Base-by-base conservation (phyloP, 2,113 vertebrate genomes). In the Megaptera novaeangliae region DNA sequence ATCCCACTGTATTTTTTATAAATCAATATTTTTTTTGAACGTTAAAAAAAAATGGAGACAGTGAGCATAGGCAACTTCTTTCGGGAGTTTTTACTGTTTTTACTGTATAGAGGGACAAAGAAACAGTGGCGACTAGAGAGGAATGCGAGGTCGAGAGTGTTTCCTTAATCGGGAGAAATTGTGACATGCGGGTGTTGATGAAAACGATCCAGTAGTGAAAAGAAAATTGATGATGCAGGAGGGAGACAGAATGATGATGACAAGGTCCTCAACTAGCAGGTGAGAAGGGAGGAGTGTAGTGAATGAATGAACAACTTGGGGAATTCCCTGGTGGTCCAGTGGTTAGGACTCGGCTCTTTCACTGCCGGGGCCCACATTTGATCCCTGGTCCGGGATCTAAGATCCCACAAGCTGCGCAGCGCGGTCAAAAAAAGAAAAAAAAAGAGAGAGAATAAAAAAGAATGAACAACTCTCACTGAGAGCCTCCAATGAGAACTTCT, bases 341-440 rank as follows among this genome's bases (percentile, higher is more conserved):
- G 29, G 44, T 77, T 34, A 77, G 44, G 18, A 9, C 9, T 77
- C 34, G 18, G 31, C 31, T 9, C 29, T 77, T 77, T 52, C 44
- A 34, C 9, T 21, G 46, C 15, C 34, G 74, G 29, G 9, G 44
- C 44, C 44, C 49, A 44, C 29, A 44, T 77, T 34, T 21, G 74
- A 34, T 21, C 74, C 44, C 9, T 21, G 17, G 29, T 52, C 31
- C 2, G 29, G 72, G 44, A 77, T 49, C 74, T 49, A 77, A 49
- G 29, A 52, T 52, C 18, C 29, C 29, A 12, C 44, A 49, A 77
- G 17, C 17, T 0, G 0, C 3, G 27, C 2, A 0, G 74, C 5
- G 10, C 10, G 5, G 29, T 17, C 49, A 17, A 75, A 75, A 29
- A 11, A 49, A 46, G 15, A 46, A 46, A 46, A 44, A 31, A 68